phyloP scores from a whole-genome alignment of 35 echinoderm and acorn worm genomes.

The Ptychodera flava region DNA sequence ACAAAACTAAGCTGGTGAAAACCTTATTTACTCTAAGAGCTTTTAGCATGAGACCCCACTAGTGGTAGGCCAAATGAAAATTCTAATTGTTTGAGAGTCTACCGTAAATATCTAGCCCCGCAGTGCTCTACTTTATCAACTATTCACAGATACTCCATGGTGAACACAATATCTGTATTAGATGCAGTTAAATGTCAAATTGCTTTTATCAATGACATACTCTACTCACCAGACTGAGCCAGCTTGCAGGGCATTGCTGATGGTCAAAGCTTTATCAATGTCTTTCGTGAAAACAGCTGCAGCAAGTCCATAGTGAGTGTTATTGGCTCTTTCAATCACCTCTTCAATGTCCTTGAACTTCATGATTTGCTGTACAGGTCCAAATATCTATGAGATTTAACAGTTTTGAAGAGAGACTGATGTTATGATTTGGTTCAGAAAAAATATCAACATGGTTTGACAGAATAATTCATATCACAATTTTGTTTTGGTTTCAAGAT shows the following conservation, averaged over 20 bases:
- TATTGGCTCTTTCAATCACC: too few species aligned
- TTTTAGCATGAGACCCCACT: background rate
- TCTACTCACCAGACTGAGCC: slow-evolving; percentile 10
- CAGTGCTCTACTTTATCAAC: background rate
- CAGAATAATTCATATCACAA: too few species aligned
- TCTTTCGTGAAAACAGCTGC: slow-evolving; percentile 5
- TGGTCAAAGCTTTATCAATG: background rate
- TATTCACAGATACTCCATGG: too few species aligned
- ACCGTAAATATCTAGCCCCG: background rate
- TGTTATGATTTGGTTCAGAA: too few species aligned
- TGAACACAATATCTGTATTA: background rate
- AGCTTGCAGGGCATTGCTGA: background rate
- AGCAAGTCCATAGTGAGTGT: slow-evolving; percentile 9
- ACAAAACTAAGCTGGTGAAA: too few species aligned
- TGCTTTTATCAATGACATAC: background rate
- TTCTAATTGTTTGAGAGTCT: background rate
- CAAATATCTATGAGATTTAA: background rate
- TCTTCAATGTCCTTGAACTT: too few species aligned
- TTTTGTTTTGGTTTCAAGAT: too few species aligned
- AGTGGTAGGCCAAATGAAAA: background rate
- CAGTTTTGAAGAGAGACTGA: too few species aligned
- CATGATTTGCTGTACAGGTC: slow-evolving; percentile 1
- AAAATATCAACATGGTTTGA: too few species aligned
- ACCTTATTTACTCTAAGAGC: too few species aligned
- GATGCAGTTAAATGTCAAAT: background rate